Evolutionary conservation across 2,797 vertebrate genomes (phyloP), one percentile per base, ranked within the genome.

Genomic region (Microchirus variegatus): DNA sequence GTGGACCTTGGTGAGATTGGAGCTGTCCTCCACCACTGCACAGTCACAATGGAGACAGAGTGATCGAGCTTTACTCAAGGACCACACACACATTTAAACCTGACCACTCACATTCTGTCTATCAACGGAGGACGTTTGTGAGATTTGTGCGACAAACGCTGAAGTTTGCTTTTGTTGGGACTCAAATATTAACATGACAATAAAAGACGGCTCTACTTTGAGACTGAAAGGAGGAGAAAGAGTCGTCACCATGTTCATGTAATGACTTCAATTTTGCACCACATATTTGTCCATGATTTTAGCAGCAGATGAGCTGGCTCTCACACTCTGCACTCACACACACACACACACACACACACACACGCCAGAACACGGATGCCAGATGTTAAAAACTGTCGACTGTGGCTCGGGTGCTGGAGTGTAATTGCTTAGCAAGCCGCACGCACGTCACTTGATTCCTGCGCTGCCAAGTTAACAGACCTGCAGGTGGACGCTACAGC

Each of bases 321-420:
- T 52, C 68, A 70, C 80, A 68, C 65, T 50, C 60, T 48, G 12
- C 59, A 49, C 70, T 19, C 73, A 46, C n/a, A 63, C 10, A 61
- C 50, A 14, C 57, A 44, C 73, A 38, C 70, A 40, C 31, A 59
- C 40, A 62, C 56, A 47, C 59, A 56, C 66, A 71, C 66, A 59
- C 67, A 73, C 44, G 49, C 62, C 11, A 59, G 71, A 78, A 78
- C 63, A 75, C 70, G 58, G 73, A 63, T 50, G 72, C 80, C 89
- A 90, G 90, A 91, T 89, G 89, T 88, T 90, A 71, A 79, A 46
- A 83, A 84, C 63, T 72, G 73, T 85, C 53, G 59, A 78, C 73
- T 74, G 78, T 61, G 69, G 77, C 81, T 59, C 62, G 66, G 63
- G 75, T 66, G 68, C 71, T 64, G 74, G 63, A 77, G 80, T 82